Evolutionary conservation across 1,140 invertebrate species (phyloP).

Genomic region (Drosophila miranda): DNA sequence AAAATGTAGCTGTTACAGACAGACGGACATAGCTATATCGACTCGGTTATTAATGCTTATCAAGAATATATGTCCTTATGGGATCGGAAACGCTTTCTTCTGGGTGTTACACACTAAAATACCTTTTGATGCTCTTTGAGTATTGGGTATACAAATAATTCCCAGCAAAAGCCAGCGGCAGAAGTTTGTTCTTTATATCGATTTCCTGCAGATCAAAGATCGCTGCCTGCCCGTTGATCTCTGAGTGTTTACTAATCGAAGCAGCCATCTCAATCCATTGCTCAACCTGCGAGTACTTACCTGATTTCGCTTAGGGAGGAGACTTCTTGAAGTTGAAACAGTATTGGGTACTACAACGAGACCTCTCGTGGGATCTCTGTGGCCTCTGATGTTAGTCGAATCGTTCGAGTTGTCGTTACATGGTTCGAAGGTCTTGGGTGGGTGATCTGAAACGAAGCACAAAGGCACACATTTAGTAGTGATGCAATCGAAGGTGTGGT

Average conservation of each 20-base stretch:
- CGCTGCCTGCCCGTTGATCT: not conserved
- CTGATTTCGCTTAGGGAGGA: constrained; percentile 22
- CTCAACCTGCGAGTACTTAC: constrained; percentile 32
- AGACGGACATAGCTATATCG: no score
- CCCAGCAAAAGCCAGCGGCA: no score
- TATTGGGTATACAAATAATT: no score
- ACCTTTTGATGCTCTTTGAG: no score
- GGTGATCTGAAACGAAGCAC: constrained; percentile 38
- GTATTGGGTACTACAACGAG: constrained; percentile 2
- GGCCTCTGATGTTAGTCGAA: constrained; percentile 1
- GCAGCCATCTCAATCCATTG: constrained; percentile 15
- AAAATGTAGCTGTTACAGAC: no score
- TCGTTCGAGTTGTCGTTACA: constrained; percentile 44
- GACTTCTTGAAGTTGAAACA: not conserved
- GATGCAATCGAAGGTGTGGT: constrained; percentile 34
- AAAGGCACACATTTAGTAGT: constrained; percentile 20
- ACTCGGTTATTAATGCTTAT: no score
- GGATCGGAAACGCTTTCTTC: no score
- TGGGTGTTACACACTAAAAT: no score
- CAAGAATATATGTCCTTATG: no score
- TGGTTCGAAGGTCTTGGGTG: constrained; percentile 34
- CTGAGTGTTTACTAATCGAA: constrained; percentile 4
- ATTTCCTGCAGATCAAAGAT: constrained; percentile 29
- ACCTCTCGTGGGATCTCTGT: constrained; percentile 6
- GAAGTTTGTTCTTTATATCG: no score